Base-by-base conservation (phyloP, 2,797 vertebrate species). In the Chloroceryle inda region DNA sequence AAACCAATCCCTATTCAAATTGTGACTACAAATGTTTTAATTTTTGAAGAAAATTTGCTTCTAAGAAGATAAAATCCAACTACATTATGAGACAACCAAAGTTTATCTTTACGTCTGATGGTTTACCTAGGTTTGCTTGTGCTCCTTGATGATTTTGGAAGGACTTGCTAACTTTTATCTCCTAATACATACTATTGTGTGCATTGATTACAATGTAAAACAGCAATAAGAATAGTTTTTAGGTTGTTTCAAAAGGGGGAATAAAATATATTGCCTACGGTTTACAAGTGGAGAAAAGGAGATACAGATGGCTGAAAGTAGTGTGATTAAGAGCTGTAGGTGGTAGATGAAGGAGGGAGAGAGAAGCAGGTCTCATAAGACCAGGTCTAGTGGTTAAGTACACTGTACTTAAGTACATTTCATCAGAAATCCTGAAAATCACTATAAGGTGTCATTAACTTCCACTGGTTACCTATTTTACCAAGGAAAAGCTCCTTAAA, bases 1-100 rank as follows among this genome's bases (percentile, higher is more conserved):
- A 96, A 95, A 92, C 84, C 35, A 88, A 85, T 85, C 55, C 55
- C 15, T 63, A 38, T 17, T 67, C 74, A 85, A 91, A 90, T 53
- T 63, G 31, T 42, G 55, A 73, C 66, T 18, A 68, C 68, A 90
- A 88, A 33, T 58, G 2, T 62, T 88, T 94, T 76, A 26, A 53
- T 90, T 90, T 92, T 71, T 79, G 49, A 86, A 73, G 47, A 49
- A 92, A 55, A 2, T 1, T 69, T 68, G 7, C 16, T 94, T 77
- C 6, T 4, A 68, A 86, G 33, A 78, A 84, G 35, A 79, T 27
- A 93, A 91, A 94, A 82, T 86, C 26, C 13, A 50, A 19, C 27
- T 61, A 71, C 1, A 1, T 6, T 2, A 4, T 17, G 11, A 89
- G 33, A 20, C 29, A 72, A 14, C 9, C 18, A 9, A 86, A 47